Evolutionary conservation across 2,113 vertebrate species (phyloP).

Genomic region (Antennarius striatus): DNA sequence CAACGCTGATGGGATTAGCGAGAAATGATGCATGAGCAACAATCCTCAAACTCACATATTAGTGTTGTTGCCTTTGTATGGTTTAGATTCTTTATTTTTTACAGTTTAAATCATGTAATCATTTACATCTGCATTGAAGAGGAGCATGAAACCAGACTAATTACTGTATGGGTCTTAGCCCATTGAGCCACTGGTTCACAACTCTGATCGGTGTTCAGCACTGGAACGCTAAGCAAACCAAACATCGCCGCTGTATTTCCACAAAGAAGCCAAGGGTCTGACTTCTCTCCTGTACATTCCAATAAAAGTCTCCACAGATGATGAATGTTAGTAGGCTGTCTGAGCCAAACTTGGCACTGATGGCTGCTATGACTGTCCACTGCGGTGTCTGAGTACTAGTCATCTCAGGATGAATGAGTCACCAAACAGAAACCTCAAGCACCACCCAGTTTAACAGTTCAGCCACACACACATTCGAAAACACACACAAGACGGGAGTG

Average conservation of each 20-base stretch:
- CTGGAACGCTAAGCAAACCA: slow-evolving; percentile 49
- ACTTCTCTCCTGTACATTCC: slow-evolving; percentile 49
- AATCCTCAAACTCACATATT: slow-evolving; percentile 37
- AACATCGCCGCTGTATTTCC: slow-evolving; percentile 42
- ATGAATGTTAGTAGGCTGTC: slow-evolving; percentile 35
- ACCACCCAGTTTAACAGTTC: slow-evolving; percentile 59
- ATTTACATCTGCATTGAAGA: slow-evolving; percentile 2
- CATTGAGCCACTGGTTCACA: slow-evolving; percentile 23
- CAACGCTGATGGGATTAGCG: slow-evolving; percentile 13
- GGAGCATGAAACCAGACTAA: slow-evolving; percentile 16
- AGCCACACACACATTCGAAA: slow-evolving; percentile 28
- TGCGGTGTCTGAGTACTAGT: slow-evolving; percentile 61
- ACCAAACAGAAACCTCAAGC: slow-evolving; percentile 60
- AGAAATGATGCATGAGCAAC: slow-evolving; percentile 44
- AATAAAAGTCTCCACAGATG: slow-evolving; percentile 55
- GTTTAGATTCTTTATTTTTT: slow-evolving; percentile 33
- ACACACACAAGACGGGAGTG: neutral
- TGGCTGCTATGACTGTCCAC: slow-evolving; percentile 51
- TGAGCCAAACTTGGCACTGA: slow-evolving; percentile 31
- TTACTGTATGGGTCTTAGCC: slow-evolving; percentile 10
- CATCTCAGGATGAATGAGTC: slow-evolving; percentile 69
- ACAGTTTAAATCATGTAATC: slow-evolving; percentile 11
- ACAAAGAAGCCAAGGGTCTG: slow-evolving; percentile 41
- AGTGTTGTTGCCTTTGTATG: slow-evolving; percentile 24
- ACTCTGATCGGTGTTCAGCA: slow-evolving; percentile 15